Percentiles rank a stretch among this genome's conserved stretches.
Conservation (phyloP, 2,888 invertebrate species). For the Toxonevra muliebris region DNA sequence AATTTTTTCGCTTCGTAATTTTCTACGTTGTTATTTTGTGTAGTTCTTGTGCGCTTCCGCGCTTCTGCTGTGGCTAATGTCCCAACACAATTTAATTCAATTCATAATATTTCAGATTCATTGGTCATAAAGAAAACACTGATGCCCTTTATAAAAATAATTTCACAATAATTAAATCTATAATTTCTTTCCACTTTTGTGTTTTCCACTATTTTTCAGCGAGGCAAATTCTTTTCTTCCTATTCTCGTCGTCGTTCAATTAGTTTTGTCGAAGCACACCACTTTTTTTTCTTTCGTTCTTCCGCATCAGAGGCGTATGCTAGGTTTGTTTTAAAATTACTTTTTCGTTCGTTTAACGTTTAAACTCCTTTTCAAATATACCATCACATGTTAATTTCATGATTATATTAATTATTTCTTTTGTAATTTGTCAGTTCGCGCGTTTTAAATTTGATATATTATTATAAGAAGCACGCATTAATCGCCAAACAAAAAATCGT, state of each 20-base stretch:
- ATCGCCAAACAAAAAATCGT: conserved; percentile 47
- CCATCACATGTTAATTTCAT: conserved; percentile 10
- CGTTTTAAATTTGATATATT: conserved; percentile 28
- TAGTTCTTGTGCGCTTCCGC: not conserved
- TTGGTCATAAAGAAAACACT: conserved; percentile 1
- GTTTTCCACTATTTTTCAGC: conserved; percentile 21
- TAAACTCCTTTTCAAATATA: conserved; percentile 14
- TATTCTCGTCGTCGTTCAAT: conserved; percentile 22
- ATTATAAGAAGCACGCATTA: conserved; percentile 43
- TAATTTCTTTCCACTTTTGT: conserved; percentile 25
- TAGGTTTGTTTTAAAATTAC: conserved; percentile 19
- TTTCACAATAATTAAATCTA: conserved; percentile 5
- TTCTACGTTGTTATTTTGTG: not conserved
- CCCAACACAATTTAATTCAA: conserved; percentile 15
- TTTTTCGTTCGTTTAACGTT: conserved; percentile 4
- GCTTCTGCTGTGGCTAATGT: conserved; percentile 23
- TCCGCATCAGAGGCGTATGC: conserved; percentile 35
- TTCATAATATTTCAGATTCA: conserved; percentile 31
- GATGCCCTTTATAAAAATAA: conserved; percentile 2
- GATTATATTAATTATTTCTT: conserved; percentile 31
- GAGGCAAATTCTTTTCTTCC: conserved; percentile 16
- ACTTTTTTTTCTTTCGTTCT: conserved; percentile 32
- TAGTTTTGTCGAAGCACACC: conserved; percentile 41
- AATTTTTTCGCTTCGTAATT: conserved; percentile 19
- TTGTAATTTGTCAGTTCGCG: conserved; percentile 20